phyloP scores from a whole-genome alignment of 2,113 vertebrate genomes.

The Daphoenositta chrysoptera region DNA sequence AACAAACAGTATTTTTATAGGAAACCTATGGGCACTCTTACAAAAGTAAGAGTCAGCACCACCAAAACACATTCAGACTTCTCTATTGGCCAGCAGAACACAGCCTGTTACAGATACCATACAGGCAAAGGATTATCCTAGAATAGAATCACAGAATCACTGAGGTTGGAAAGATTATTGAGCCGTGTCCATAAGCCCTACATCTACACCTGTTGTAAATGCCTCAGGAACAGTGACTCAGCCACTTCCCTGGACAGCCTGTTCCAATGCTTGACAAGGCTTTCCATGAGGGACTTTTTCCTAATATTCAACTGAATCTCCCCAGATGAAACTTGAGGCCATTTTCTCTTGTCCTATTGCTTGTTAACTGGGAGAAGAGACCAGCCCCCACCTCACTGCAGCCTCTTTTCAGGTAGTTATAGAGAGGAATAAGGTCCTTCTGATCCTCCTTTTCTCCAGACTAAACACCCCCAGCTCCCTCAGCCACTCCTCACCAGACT shows the following conservation, averaged over 20 bases:
- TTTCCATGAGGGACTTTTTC: background rate
- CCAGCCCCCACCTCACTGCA: rapidly evolving
- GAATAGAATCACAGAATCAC: rapidly evolving
- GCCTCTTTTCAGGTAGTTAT: background rate
- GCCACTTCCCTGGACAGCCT: background rate
- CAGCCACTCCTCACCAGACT: rapidly evolving
- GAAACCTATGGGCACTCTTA: background rate
- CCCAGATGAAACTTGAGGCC: background rate
- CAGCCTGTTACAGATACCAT: background rate
- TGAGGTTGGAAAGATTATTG: background rate
- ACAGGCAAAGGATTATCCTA: background rate
- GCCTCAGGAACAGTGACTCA: background rate
- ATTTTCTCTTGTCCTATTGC: background rate
- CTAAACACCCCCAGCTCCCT: background rate
- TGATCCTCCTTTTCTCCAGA: background rate
- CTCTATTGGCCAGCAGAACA: background rate
- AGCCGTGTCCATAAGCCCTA: background rate
- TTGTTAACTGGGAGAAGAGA: background rate
- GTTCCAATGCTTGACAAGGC: background rate
- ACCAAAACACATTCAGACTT: background rate
- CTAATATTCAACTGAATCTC: background rate
- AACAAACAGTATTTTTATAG: background rate
- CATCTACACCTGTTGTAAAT: background rate
- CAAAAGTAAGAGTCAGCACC: background rate
- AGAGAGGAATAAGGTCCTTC: rapidly evolving